phyloP scores from a whole-genome alignment of 30 jellyfish, hydroid and myxozoan genomes.

The Hydra vulgaris region DNA sequence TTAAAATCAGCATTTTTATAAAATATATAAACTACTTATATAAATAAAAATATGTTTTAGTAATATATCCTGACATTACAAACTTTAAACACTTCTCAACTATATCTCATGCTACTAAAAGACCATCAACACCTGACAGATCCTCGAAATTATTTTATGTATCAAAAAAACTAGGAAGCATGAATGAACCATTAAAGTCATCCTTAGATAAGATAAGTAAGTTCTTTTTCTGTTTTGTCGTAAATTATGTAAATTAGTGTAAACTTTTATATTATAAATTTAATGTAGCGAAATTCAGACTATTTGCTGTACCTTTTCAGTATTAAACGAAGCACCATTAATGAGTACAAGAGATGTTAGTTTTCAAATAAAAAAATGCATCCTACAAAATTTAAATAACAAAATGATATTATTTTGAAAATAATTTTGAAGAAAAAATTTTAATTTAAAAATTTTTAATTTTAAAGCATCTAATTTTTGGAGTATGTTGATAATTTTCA shows the following conservation, averaged over 20 bases:
- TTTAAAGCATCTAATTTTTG: background rate
- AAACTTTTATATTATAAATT: background rate
- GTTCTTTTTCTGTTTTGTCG: background rate
- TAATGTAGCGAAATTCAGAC: background rate
- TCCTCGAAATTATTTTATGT: background rate
- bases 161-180: background rate
- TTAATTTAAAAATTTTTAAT: too few species aligned
- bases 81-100: background rate
- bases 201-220: background rate
- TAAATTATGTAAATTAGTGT: background rate
- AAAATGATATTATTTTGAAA: background rate
- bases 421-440: background rate
- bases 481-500: background rate
- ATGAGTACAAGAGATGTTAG: background rate
- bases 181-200: background rate
- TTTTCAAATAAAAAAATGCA: background rate
- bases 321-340: background rate
- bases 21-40: background rate
- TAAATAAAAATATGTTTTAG: background rate
- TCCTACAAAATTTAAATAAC: background rate
- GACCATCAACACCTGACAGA: background rate
- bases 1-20: background rate
- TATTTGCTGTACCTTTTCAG: background rate
- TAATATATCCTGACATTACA: background rate
- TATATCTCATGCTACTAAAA: background rate